phyloP scores from a whole-genome alignment of 2,113 vertebrate genomes.

The Emydocephalus ijimae region DNA sequence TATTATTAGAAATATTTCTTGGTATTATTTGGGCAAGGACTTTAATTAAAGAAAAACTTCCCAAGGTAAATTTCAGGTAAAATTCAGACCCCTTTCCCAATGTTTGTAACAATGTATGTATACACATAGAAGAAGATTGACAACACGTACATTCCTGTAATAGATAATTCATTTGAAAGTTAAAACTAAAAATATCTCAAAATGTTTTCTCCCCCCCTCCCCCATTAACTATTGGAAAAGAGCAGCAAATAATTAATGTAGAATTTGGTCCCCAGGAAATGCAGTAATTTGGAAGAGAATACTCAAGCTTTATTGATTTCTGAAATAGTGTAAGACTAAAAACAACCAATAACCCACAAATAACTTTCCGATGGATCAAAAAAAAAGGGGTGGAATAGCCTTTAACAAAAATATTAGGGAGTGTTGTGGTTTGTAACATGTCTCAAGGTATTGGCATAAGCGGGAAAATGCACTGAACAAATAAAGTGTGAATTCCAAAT shows the following conservation, averaged over 20 bases:
- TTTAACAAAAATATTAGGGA: not conserved
- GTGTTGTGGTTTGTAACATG: not conserved
- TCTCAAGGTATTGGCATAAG: not conserved
- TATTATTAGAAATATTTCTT: not conserved
- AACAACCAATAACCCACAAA: not conserved
- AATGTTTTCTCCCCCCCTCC: not conserved
- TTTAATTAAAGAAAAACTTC: not conserved
- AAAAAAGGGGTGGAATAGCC: not conserved
- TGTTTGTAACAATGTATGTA: not conserved
- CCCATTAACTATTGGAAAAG: not conserved
- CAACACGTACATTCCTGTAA: not conserved
- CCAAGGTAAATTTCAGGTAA: not conserved
- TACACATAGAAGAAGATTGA: not conserved
- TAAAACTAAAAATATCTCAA: not conserved
- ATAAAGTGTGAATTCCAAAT: not conserved
- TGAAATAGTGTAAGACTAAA: not conserved
- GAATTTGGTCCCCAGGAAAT: not conserved
- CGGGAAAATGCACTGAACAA: not conserved
- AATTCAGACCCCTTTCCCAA: not conserved
- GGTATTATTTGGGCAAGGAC: not conserved
- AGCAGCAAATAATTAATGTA: not conserved
- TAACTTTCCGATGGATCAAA: not conserved
- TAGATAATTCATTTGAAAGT: not conserved
- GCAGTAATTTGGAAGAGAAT: not conserved
- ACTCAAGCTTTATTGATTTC: not conserved